A percentile compares a stretch with the other conserved stretches of the same genome.
phyloP scores from a whole-genome alignment of 1,140 invertebrate genomes.

The Drosophila prosaltans region DNA sequence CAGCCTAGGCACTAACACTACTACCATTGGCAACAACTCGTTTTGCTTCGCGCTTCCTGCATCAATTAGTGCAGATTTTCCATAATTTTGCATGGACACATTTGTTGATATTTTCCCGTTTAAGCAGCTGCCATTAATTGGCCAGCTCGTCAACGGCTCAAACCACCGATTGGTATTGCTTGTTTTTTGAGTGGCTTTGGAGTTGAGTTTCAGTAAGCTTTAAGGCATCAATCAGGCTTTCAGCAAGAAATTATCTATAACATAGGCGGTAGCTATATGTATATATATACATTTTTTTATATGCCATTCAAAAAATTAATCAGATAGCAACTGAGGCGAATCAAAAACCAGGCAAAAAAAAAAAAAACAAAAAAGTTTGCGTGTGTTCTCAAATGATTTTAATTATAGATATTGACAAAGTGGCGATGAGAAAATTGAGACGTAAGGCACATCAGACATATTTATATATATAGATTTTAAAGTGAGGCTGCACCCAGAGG shows the following conservation, averaged over 20 bases:
- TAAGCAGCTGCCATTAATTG: slow-evolving; percentile 68
- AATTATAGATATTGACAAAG: slow-evolving; percentile 75
- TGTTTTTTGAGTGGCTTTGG: neutral
- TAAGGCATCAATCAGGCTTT: slow-evolving; percentile 79
- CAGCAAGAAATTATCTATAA: slow-evolving; percentile 51
- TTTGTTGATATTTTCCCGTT: slow-evolving; percentile 44
- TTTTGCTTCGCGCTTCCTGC: slow-evolving; percentile 70
- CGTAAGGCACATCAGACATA: slow-evolving; percentile 40
- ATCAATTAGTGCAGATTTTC: slow-evolving; percentile 74
- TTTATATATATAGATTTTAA: too few relatives aligned
- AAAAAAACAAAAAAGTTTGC: slow-evolving; percentile 35
- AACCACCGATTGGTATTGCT: slow-evolving; percentile 5
- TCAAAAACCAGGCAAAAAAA: neutral
- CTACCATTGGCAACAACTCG: slow-evolving; percentile 40
- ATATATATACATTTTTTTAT: slow-evolving; percentile 29
- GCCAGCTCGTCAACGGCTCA: slow-evolving; percentile 53
- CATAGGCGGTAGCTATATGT: too few relatives aligned
- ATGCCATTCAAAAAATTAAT: slow-evolving; percentile 52
- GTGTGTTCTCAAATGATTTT: slow-evolving; percentile 76
- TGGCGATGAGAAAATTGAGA: slow-evolving; percentile 69
- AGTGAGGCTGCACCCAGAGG: slow-evolving; percentile 41
- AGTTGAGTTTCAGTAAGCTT: slow-evolving; percentile 46
- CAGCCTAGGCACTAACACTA: too few relatives aligned
- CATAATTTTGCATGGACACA: slow-evolving; percentile 61
- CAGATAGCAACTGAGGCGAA: slow-evolving; percentile 48